Conservation (phyloP, 2,888 invertebrate species). For the Nezara viridula region DNA sequence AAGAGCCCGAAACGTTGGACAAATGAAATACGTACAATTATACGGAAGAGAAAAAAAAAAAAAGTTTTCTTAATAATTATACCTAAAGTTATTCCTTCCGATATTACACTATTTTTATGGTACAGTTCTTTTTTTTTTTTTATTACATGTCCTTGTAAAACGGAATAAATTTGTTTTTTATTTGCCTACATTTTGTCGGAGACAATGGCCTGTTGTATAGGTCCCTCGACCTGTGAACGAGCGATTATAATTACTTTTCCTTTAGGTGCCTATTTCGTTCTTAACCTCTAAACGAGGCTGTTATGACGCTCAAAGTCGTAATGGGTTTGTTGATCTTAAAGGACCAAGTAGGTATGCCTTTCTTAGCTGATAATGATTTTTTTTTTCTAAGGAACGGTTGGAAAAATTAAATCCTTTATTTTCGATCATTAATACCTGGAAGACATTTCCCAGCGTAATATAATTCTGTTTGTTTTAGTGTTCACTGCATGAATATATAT, state of each 20-base stretch:
- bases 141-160: neutral
- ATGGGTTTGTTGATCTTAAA: neutral
- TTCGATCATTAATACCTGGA: too few species aligned
- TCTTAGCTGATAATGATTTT: too few species aligned
- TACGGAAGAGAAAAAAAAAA: too few species aligned
- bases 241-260: neutral
- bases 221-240: neutral
- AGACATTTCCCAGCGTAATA: too few species aligned
- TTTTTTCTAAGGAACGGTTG: too few species aligned
- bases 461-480: too few species aligned
- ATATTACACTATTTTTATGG: neutral
- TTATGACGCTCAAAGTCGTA: neutral
- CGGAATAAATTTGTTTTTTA: constrained; percentile 9
- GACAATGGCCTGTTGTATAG: neutral
- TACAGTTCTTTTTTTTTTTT: neutral
- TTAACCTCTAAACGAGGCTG: neutral
- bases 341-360: too few species aligned
- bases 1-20: too few species aligned
- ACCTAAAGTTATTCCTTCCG: neutral
- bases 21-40: too few species aligned
- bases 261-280: neutral
- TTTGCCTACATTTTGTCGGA: neutral
- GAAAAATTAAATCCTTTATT: too few species aligned
- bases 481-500: too few species aligned
- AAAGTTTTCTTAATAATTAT: too few species aligned